A percentile compares a stretch with the other conserved stretches of the same genome.
These are phyloP conservation scores for Gallinago nigripennis DNA, from an alignment of 2,797 vertebrate species.

Conservation along the genomic window DNA sequence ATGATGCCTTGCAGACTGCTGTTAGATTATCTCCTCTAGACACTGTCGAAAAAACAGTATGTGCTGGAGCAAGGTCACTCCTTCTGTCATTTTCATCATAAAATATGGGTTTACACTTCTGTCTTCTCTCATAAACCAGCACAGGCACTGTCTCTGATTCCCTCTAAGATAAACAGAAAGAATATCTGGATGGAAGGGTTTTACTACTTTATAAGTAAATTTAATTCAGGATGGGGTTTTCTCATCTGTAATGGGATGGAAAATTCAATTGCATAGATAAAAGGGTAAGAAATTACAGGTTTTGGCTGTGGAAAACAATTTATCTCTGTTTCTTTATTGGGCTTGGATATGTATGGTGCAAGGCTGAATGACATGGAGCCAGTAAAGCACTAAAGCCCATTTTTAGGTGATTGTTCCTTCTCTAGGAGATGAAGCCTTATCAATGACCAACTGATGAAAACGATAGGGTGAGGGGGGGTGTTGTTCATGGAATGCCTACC, in stretches of 20 bases:
- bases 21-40: slow-evolving; percentile 40
- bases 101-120: slow-evolving; percentile 22
- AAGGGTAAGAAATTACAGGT: background rate
- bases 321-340: background rate
- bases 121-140: slow-evolving; percentile 1
- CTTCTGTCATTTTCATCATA: slow-evolving; percentile 6
- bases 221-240: background rate
- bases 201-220: background rate
- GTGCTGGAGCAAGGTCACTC: slow-evolving; percentile 37
- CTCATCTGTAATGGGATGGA: background rate
- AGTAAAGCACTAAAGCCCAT: background rate
- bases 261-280: background rate
- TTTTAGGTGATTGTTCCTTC: background rate
- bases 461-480: accelerated
- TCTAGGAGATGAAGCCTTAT: background rate
- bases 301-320: background rate
- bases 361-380: background rate
- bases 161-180: background rate
- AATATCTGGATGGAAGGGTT: background rate
- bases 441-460: background rate
- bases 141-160: background rate
- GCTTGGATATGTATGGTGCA: accelerated
- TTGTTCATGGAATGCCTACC: background rate
- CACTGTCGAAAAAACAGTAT: background rate
- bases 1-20: slow-evolving; percentile 14